Evolutionary conservation across 2,888 invertebrate species (phyloP).

Genomic region (Maniola hyperantus): DNA sequence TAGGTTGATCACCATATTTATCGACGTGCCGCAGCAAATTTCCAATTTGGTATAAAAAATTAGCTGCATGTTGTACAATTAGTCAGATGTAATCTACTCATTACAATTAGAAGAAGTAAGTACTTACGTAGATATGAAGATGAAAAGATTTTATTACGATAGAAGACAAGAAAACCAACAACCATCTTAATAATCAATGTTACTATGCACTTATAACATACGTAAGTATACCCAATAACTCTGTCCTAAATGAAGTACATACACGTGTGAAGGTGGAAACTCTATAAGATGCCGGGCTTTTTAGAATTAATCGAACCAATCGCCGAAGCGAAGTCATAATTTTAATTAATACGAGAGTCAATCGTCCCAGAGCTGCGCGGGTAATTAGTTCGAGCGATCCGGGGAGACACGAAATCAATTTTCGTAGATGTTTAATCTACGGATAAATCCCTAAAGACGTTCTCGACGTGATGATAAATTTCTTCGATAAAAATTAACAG

Average conservation of each 20-base stretch:
- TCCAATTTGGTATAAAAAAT: too few relatives aligned
- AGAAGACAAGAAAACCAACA: background rate
- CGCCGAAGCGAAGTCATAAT: slow-evolving; percentile 54
- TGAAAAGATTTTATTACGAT: too few relatives aligned
- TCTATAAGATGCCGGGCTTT: background rate
- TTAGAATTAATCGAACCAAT: slow-evolving; percentile 52
- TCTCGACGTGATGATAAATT: slow-evolving; percentile 2
- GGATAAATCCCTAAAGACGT: slow-evolving; percentile 17
- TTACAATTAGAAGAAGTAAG: background rate
- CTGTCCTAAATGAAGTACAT: background rate
- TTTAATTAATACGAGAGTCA: slow-evolving; percentile 57
- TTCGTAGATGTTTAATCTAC: slow-evolving; percentile 26
- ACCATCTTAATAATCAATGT: too few relatives aligned
- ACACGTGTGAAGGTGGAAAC: background rate
- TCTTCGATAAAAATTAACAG: background rate
- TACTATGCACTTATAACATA: too few relatives aligned
- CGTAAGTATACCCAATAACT: background rate
- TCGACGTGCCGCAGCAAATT: background rate
- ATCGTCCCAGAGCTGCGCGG: slow-evolving; percentile 44
- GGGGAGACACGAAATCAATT: slow-evolving; percentile 25
- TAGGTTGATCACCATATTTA: background rate
- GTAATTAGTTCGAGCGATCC: slow-evolving; percentile 50
- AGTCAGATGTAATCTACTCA: too few relatives aligned
- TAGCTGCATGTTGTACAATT: too few relatives aligned
- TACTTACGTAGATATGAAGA: too few relatives aligned